These are phyloP conservation scores for Megaleporinus macrocephalus DNA, from an alignment of 2,113 vertebrate genomes.

Conservation along the genomic window DNA sequence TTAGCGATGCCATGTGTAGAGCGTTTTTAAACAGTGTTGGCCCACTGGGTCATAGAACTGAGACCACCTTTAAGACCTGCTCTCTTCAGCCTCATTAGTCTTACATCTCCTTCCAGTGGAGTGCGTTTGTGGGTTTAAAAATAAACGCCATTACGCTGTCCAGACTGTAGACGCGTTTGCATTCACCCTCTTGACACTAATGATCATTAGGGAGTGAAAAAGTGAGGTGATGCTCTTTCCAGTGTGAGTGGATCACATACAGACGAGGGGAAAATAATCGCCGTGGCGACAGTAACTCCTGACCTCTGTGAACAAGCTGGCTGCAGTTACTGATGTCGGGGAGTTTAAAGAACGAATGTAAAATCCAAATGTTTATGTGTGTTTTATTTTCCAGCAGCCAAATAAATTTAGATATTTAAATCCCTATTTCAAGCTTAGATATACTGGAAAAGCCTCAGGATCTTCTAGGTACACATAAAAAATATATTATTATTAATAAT, in stretches of 20 bases:
- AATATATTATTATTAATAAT: no score
- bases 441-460: no score
- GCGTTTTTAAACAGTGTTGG: not conserved
- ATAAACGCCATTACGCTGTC: constrained; percentile 31
- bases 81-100: not conserved
- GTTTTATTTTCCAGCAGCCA: no score
- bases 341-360: constrained; percentile 64
- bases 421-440: no score
- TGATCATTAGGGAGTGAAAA: constrained; percentile 59
- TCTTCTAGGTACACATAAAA: no score
- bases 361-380: constrained; percentile 20
- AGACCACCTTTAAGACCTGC: not conserved
- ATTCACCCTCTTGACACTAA: constrained; percentile 51
- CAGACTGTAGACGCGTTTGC: constrained; percentile 41
- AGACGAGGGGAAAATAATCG: constrained; percentile 35
- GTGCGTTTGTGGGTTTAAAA: not conserved
- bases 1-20: not conserved
- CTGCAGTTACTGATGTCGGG: constrained; percentile 49
- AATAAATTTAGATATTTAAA: no score
- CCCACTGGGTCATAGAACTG: not conserved
- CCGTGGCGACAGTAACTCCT: constrained; percentile 19
- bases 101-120: not conserved
- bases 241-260: constrained; percentile 24
- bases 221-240: constrained; percentile 42
- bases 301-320: constrained; percentile 44